Evolutionary conservation across 2,797 vertebrate genomes (phyloP).

Genomic region (Apogon hyalosoma): DNA sequence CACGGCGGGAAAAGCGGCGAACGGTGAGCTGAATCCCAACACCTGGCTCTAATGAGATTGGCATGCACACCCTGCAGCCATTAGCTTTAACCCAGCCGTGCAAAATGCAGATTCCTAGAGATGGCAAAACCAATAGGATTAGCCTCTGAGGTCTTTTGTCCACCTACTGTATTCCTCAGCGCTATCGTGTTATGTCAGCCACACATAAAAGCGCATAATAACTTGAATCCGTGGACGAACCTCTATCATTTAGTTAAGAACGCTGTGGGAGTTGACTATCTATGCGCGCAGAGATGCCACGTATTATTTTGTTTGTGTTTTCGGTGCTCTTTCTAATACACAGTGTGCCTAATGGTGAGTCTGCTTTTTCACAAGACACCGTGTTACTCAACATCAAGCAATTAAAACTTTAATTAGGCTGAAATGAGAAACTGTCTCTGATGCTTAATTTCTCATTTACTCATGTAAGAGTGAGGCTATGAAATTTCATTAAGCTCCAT

Average conservation of each 20-base stretch:
- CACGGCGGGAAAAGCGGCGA: conserved; percentile 44
- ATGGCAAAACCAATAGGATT: conserved; percentile 70
- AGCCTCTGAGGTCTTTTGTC: conserved; percentile 62
- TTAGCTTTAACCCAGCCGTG: conserved; percentile 54
- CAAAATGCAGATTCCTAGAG: conserved; percentile 69
- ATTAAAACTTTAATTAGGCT: conserved; percentile 85
- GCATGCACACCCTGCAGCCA: conserved; percentile 67
- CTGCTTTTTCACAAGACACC: conserved; percentile 65
- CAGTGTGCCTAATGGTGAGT: conserved; percentile 53
- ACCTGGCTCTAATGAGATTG: conserved; percentile 76
- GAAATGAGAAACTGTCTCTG: conserved; percentile 80
- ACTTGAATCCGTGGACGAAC: conserved; percentile 20
- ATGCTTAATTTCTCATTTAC: conserved; percentile 82
- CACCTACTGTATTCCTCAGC: conserved; percentile 55
- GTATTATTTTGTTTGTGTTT: conserved; percentile 63
- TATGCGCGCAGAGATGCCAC: conserved; percentile 43
- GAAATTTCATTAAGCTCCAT: conserved; percentile 74
- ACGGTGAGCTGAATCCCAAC: conserved; percentile 80
- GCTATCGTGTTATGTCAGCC: conserved; percentile 27
- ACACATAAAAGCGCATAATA: conserved; percentile 28
- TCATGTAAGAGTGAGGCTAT: conserved; percentile 73
- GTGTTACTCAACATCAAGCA: conserved; percentile 72
- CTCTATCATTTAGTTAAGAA: conserved; percentile 46
- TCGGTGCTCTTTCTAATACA: conserved; percentile 40
- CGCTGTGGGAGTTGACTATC: conserved; percentile 51